phyloP scores from a whole-genome alignment of 2,888 invertebrate genomes.

The Boloria euphrosyne region DNA sequence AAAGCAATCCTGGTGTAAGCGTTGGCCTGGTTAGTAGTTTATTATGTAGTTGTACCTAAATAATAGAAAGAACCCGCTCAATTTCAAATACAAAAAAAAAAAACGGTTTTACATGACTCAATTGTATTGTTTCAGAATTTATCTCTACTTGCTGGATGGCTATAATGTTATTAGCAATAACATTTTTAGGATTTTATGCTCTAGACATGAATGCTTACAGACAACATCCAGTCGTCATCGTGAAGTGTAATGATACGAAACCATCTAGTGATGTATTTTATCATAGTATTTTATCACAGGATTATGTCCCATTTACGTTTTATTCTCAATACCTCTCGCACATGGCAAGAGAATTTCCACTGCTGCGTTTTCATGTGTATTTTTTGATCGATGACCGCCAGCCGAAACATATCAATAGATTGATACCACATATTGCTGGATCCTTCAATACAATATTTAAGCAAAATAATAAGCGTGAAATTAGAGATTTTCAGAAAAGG shows the following conservation, averaged over 20 bases:
- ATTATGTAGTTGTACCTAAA: neutral
- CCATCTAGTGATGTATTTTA: constrained; percentile 61
- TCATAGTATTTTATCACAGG: constrained; percentile 59
- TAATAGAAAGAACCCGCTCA: too few species aligned
- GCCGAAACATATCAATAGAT: constrained; percentile 51
- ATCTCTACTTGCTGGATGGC: constrained; percentile 74
- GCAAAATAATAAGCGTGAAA: constrained; percentile 50
- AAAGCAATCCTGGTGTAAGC: constrained; percentile 55
- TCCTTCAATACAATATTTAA: constrained; percentile 46
- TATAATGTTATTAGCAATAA: constrained; percentile 62
- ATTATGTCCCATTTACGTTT: constrained; percentile 49
- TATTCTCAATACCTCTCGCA: constrained; percentile 61
- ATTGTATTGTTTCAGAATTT: constrained; percentile 59
- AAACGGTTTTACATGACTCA: neutral
- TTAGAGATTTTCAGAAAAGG: constrained; percentile 55
- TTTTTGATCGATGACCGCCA: constrained; percentile 67
- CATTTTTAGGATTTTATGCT: constrained; percentile 64
- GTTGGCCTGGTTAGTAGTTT: constrained; percentile 64
- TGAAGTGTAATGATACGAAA: constrained; percentile 56
- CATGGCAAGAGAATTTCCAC: constrained; percentile 60
- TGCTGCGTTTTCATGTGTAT: constrained; percentile 57
- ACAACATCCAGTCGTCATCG: constrained; percentile 55
- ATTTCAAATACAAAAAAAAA: neutral
- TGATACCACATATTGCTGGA: constrained; percentile 47
- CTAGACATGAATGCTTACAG: constrained; percentile 60